Conservation (phyloP, 2,113 vertebrate species). For the Pedionomus torquatus region DNA sequence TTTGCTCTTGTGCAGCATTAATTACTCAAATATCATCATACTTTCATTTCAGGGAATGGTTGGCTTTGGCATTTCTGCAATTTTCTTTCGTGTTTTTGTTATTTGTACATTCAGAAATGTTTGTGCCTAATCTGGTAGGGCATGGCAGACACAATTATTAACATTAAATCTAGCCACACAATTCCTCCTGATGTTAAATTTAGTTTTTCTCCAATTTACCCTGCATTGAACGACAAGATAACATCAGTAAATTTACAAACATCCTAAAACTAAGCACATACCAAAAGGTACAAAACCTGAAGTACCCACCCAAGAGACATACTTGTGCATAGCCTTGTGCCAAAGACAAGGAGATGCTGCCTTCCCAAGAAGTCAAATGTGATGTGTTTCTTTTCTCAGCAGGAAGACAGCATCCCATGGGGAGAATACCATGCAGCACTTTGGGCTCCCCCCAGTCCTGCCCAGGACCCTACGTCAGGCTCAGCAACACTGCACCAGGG, state of each 20-base stretch:
- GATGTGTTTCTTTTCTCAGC: background rate
- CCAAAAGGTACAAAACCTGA: background rate
- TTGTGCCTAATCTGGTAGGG: background rate
- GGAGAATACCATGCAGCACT: background rate
- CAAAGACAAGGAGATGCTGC: background rate
- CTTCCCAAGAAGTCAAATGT: background rate
- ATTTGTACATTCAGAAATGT: background rate
- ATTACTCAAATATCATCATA: background rate
- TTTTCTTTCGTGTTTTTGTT: background rate
- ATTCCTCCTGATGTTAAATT: background rate
- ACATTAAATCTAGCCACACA: background rate
- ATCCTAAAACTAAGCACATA: background rate
- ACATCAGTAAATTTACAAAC: background rate
- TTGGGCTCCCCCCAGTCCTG: background rate
- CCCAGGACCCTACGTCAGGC: background rate
- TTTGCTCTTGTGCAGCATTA: background rate
- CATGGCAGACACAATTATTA: background rate
- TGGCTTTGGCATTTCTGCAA: background rate
- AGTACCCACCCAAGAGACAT: background rate
- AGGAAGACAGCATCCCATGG: background rate
- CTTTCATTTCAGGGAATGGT: background rate
- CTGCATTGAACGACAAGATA: background rate
- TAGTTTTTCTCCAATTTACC: background rate
- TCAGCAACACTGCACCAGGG: accelerated
- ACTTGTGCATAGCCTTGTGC: background rate